These are phyloP conservation scores for Naja naja DNA, from an alignment of 2,113 vertebrate species.

Conservation along the genomic window DNA sequence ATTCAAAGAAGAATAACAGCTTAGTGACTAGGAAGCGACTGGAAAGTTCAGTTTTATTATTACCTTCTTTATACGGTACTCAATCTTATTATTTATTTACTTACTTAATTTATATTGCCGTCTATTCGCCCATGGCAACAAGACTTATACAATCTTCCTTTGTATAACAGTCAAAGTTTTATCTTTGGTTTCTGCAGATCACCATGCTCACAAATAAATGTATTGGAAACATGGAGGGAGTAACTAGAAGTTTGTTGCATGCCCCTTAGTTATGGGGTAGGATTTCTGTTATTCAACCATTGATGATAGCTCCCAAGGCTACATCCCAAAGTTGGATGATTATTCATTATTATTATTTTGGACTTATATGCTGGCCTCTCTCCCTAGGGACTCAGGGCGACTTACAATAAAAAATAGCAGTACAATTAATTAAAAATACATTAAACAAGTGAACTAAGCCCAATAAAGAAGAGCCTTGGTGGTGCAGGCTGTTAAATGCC, in stretches of 20 bases:
- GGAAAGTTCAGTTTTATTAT: background rate
- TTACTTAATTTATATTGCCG: too few species aligned
- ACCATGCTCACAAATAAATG: background rate
- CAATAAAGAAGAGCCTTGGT: too few species aligned
- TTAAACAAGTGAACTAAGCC: too few species aligned
- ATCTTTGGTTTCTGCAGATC: background rate
- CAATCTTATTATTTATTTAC: background rate
- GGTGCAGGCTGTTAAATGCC: too few species aligned
- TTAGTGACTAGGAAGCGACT: background rate
- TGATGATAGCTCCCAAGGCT: background rate
- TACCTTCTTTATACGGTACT: background rate
- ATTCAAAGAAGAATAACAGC: background rate
- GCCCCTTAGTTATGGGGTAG: background rate
- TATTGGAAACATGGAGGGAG: background rate
- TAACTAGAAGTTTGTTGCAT: background rate
- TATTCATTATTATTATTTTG: too few species aligned
- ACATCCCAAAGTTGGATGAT: background rate
- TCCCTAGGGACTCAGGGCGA: too few species aligned
- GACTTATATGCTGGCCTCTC: too few species aligned
- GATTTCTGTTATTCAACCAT: background rate
- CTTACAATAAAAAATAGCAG: too few species aligned
- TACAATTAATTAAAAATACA: too few species aligned
- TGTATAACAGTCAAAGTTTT: background rate
- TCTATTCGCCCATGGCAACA: too few species aligned
- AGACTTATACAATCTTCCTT: background rate